These are phyloP conservation scores for Operophtera brumata DNA, from an alignment of 2,888 invertebrate genomes.

Conservation along the genomic window DNA sequence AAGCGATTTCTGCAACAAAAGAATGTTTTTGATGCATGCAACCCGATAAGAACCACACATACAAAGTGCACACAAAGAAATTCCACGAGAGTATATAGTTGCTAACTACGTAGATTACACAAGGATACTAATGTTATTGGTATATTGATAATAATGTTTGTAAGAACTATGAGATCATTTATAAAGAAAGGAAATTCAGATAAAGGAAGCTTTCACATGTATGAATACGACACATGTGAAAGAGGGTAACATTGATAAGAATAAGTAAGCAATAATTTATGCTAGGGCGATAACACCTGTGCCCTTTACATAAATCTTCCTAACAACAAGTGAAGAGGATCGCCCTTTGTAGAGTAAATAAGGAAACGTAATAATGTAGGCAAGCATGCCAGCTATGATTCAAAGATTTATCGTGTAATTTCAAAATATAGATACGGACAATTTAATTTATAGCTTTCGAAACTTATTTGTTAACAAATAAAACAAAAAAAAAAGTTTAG, in stretches of 20 bases:
- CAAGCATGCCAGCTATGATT: background rate
- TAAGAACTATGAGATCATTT: slow-evolving; percentile 25
- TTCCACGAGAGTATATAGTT: slow-evolving; percentile 18
- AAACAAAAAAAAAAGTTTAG: too few species aligned
- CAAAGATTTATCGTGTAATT: background rate
- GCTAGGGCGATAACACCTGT: slow-evolving; percentile 55
- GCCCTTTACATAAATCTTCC: slow-evolving; percentile 58
- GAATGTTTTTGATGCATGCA: slow-evolving; percentile 44
- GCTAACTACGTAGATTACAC: slow-evolving; percentile 17
- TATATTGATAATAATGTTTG: slow-evolving; percentile 15
- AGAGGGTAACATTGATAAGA: slow-evolving; percentile 44
- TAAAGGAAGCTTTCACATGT: slow-evolving; percentile 47
- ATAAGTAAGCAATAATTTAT: slow-evolving; percentile 49
- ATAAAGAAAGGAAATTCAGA: slow-evolving; percentile 43
- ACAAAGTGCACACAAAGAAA: slow-evolving; percentile 34
- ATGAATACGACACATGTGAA: slow-evolving; percentile 28
- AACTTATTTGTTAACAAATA: too few species aligned
- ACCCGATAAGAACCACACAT: slow-evolving; percentile 38
- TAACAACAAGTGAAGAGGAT: slow-evolving; percentile 19
- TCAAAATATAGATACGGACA: too few species aligned
- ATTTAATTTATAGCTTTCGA: too few species aligned
- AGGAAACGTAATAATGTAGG: background rate
- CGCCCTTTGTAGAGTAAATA: slow-evolving; percentile 5
- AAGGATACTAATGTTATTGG: slow-evolving; percentile 6
- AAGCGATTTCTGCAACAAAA: slow-evolving; percentile 76